Percentiles rank a stretch among this genome's conserved stretches.
These are phyloP conservation scores for Cataglyphis hispanica DNA, from an alignment of 1,140 invertebrate species.

Conservation along the genomic window DNA sequence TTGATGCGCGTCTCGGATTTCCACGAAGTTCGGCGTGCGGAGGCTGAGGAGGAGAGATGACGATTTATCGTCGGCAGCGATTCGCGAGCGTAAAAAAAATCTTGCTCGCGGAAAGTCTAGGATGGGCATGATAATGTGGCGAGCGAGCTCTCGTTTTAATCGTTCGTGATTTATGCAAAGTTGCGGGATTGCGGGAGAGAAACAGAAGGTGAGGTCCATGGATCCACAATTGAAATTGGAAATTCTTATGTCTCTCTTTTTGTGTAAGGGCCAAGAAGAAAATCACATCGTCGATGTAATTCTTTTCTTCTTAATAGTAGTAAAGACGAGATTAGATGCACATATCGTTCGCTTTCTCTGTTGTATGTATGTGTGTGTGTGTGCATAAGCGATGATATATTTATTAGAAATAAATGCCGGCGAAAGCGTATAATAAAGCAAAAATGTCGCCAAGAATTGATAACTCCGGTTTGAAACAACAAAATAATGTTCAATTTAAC, in stretches of 20 bases:
- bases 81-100: slow-evolving; percentile 37
- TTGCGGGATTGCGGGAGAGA: neutral
- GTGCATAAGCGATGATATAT: slow-evolving; percentile 29
- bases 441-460: neutral
- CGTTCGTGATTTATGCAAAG: neutral
- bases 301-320: neutral
- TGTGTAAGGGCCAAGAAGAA: neutral
- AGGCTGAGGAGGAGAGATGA: neutral
- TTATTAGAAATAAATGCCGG: slow-evolving; percentile 44
- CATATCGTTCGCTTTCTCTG: neutral
- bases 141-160: slow-evolving; percentile 12
- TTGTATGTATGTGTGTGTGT: neutral
- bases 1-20: slow-evolving; percentile 22
- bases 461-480: neutral
- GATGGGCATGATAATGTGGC: slow-evolving; percentile 4
- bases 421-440: neutral
- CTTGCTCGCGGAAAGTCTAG: slow-evolving; percentile 1
- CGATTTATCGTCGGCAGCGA: slow-evolving; percentile 44
- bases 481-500: neutral
- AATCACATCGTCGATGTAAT: neutral
- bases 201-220: neutral
- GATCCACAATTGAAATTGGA: neutral
- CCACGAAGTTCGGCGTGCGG: slow-evolving; percentile 34
- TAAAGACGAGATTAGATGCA: slow-evolving; percentile 39
- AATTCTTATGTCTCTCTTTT: neutral